Base-by-base conservation (phyloP, 2,113 vertebrate genomes). In the Calonectris borealis region DNA sequence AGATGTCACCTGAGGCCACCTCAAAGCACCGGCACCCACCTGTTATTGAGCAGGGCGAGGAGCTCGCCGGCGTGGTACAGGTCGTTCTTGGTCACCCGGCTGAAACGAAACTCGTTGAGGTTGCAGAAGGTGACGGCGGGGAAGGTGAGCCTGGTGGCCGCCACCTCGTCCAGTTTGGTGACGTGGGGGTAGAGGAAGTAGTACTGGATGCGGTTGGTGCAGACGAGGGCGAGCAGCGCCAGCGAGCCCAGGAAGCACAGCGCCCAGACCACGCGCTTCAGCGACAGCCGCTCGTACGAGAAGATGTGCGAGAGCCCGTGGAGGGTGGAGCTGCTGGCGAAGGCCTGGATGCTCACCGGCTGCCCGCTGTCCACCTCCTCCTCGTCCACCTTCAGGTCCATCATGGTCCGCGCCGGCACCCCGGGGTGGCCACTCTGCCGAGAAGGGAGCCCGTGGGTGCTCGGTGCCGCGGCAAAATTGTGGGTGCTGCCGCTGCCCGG, bases 221-320 rank as follows among this genome's bases (percentile, higher is more conserved):
- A 99, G 96, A 99, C 99, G 26, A 99, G 98, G 94, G 99, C 96
- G 86, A 99, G 98, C 95, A 99, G 97, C 0, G 98, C 98, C 94
- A 99, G 92, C 2, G 99, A 99, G 90, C 99, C 98, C 97, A 99
- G 93, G 98, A 99, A 99, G 92, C 99, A 99, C 38, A 99, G 96
- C 5, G 99, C 98, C 99, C 99, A 99, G 95, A 99, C 95, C 89
- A 98, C 98, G 96, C 99, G 99, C 98, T 99, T 99, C 90, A 99
- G 97, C 64, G 98, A 99, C 80, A 99, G 98, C 83, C 99, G 99
- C 98, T 99, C 99, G 46, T 99, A 99, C 5, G 99, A 99, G 98
- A 99, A 99, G 99, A 99, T 99, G 98, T 99, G 99, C 62, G 99
- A 99, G 98, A 99, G 98, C 98, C 99, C 99, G 19, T 99, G 99